Base-by-base conservation (phyloP, 1,140 invertebrate genomes). In the Chrysoperla carnea region DNA sequence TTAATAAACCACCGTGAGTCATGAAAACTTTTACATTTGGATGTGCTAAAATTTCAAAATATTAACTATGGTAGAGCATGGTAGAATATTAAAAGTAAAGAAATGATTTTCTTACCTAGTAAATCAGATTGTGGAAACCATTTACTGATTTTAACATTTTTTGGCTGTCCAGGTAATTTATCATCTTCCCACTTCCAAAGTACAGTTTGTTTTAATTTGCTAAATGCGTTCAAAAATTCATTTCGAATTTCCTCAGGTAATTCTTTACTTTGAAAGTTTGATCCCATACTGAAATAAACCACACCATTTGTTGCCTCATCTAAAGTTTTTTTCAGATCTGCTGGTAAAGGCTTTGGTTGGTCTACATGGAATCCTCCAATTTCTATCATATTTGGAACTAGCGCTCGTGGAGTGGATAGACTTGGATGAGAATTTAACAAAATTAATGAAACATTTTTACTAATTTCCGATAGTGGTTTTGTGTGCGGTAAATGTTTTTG, bases 261-360 rank as follows among this genome's bases (percentile, higher is more conserved):
- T 58, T 62, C 6, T 56, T 50, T 1, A 58, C 63, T 48, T 59
- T 64, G 64, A 14, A 67, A 54, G 39, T 70, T 66, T 2, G 76
- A 73, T 0, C 79, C 79, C 48, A 81, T 66, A 33, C 72, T 76
- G 57, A 81, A 81, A 47, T 76, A 76, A 29, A 83, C 70, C 1
- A 76, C 70, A 1, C 78, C 78, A 35, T 74, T 53, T 9, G 57
- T 50, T 0, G 74, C 66, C 28, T 64, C 60, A 43, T 74, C 69
- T 11, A 81, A 50, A 48, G 77, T 71, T 23, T 60, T 52, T 50
- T 75, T 62, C 29, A 77, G 61, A 52, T 76, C 70, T 64, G 72
- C 8, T 8, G 52, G 50, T 31, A 59, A 40, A 23, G 41, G 27
- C 40, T 51, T 46, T 15, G 49, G 40, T 29, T 52, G 44, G 33